phyloP scores from a whole-genome alignment of 2,113 vertebrate genomes.

The Haemorhous mexicanus region DNA sequence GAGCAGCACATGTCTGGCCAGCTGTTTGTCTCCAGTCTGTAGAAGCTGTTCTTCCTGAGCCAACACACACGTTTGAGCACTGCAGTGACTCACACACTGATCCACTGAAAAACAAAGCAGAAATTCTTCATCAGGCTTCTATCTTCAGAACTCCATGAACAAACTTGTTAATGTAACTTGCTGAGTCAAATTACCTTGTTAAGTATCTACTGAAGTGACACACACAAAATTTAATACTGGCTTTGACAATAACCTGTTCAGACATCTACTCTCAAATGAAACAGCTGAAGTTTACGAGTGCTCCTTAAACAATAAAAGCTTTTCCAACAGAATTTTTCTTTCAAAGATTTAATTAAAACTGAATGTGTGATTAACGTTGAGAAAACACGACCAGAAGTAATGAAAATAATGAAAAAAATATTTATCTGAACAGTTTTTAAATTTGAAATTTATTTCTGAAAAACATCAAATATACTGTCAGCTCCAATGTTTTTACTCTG shows the following conservation, averaged over 20 bases:
- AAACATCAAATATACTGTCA: not conserved
- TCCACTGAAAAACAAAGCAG: constrained; percentile 71
- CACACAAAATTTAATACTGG: not conserved
- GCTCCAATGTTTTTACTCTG: not conserved
- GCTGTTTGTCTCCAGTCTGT: constrained; percentile 80
- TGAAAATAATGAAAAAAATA: not conserved
- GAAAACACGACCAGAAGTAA: not conserved
- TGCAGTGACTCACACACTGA: constrained; percentile 79
- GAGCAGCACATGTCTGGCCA: constrained; percentile 86
- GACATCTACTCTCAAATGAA: not conserved
- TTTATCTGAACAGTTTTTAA: not conserved
- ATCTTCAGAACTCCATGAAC: not conserved
- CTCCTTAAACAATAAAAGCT: not conserved
- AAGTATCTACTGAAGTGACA: not conserved
- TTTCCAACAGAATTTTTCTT: not conserved
- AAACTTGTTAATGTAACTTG: not conserved
- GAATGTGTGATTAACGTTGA: not conserved
- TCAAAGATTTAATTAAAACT: not conserved
- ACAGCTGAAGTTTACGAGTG: not conserved
- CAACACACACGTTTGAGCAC: constrained; percentile 82
- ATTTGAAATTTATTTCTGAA: not conserved
- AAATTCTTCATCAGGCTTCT: constrained; percentile 55
- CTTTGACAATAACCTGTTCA: not conserved
- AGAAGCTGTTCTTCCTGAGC: constrained; percentile 82
- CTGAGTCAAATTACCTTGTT: not conserved